phyloP scores from a whole-genome alignment of 1,140 invertebrate species.

The Drosophila repletoides region DNA sequence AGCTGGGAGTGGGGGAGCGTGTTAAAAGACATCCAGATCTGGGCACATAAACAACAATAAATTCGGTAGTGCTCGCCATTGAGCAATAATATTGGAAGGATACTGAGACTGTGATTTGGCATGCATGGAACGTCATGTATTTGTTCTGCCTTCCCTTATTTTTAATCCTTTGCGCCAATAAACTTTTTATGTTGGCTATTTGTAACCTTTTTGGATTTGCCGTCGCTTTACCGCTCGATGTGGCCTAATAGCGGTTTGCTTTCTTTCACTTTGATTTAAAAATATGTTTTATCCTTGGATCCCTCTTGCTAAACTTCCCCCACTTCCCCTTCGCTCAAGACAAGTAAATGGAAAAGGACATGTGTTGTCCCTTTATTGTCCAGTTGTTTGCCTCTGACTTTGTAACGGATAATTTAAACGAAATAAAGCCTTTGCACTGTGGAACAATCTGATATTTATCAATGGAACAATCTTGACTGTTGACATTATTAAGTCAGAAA shows the following conservation, averaged over 20 bases:
- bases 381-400: slow-evolving; percentile 40
- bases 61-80: slow-evolving; percentile 62
- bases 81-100: slow-evolving; percentile 62
- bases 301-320: not conserved
- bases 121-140: slow-evolving; percentile 56
- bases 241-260: slow-evolving; percentile 69
- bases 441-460: too few relatives aligned
- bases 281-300: slow-evolving; percentile 66
- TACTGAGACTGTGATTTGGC: slow-evolving; percentile 53
- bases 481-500: too few relatives aligned
- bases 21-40: slow-evolving; percentile 43
- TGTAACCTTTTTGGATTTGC: slow-evolving; percentile 75
- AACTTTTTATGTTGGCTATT: slow-evolving; percentile 79
- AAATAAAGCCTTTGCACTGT: too few relatives aligned
- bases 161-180: slow-evolving; percentile 79
- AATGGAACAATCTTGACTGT: too few relatives aligned
- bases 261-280: slow-evolving; percentile 74
- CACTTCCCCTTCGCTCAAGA: slow-evolving; percentile 1
- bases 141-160: slow-evolving; percentile 52
- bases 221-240: slow-evolving; percentile 29
- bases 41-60: slow-evolving; percentile 75
- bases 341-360: slow-evolving; percentile 39
- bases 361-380: slow-evolving; percentile 5
- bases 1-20: not conserved
- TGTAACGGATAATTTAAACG: slow-evolving; percentile 64